These are phyloP conservation scores for Dioctria rufipes DNA, from an alignment of 2,888 invertebrate species.

Conservation along the genomic window DNA sequence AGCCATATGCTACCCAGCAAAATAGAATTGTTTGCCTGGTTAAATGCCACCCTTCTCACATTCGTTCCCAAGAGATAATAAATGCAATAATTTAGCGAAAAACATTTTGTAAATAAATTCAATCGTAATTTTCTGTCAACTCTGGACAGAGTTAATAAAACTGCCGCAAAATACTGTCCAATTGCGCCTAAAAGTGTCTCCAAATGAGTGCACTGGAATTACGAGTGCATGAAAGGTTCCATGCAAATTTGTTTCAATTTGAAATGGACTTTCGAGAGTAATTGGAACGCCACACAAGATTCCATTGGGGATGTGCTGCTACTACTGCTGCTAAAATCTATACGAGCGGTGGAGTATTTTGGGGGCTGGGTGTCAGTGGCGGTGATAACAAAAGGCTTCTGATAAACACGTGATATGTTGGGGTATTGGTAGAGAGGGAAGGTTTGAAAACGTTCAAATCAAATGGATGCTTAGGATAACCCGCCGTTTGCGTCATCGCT, in stretches of 20 bases:
- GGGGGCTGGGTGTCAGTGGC: constrained; percentile 21
- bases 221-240: constrained; percentile 37
- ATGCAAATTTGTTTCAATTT: constrained; percentile 51
- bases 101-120: constrained; percentile 50
- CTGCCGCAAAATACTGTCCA: constrained; percentile 43
- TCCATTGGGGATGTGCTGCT: constrained; percentile 10
- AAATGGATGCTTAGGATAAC: constrained; percentile 49
- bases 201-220: constrained; percentile 28
- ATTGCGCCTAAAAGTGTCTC: constrained; percentile 35
- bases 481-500: constrained; percentile 46
- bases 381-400: constrained; percentile 35
- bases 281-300: constrained; percentile 46
- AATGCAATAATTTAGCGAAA: constrained; percentile 44
- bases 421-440: background rate
- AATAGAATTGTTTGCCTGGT: constrained; percentile 18
- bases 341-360: background rate
- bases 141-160: constrained; percentile 38
- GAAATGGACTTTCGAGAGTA: constrained; percentile 50
- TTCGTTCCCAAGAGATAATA: background rate
- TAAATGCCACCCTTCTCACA: background rate
- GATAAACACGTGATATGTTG: constrained; percentile 21
- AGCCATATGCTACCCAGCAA: background rate
- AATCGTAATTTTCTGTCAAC: constrained; percentile 46
- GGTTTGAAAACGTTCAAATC: constrained; percentile 19
- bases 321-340: background rate